Percentiles rank a stretch among this genome's conserved stretches.
phyloP scores from a whole-genome alignment of 2,888 invertebrate genomes.

The Cheilosia impressa region DNA sequence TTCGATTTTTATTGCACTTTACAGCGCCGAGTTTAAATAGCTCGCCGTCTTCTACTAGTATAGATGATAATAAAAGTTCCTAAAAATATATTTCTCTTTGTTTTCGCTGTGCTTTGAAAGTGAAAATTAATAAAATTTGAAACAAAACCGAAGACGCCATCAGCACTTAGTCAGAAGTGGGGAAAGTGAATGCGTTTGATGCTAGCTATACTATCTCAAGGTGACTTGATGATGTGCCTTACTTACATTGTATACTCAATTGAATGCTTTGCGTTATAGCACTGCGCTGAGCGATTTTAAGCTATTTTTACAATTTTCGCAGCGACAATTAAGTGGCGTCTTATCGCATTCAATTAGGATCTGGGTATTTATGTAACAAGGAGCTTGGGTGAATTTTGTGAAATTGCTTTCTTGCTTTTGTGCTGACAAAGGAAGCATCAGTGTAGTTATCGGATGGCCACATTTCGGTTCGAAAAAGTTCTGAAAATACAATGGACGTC shows the following conservation, averaged over 20 bases:
- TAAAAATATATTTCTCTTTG: slow-evolving; percentile 49
- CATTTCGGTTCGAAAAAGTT: too few relatives aligned
- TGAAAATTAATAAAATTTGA: slow-evolving; percentile 40
- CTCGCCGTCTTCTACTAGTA: slow-evolving; percentile 12
- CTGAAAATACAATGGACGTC: too few relatives aligned
- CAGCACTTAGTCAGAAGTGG: slow-evolving; percentile 11
- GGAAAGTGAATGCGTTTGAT: slow-evolving; percentile 46
- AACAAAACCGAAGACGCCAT: slow-evolving; percentile 33
- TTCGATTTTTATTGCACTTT: slow-evolving; percentile 72
- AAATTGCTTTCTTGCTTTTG: too few relatives aligned
- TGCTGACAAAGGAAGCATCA: too few relatives aligned
- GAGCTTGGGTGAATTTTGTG: not conserved
- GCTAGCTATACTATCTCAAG: slow-evolving; percentile 50
- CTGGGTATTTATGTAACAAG: not conserved
- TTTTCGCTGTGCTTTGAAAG: slow-evolving; percentile 21
- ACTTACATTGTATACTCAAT: not conserved
- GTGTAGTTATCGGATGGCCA: too few relatives aligned
- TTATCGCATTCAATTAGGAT: slow-evolving; percentile 5
- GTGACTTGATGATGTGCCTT: slow-evolving; percentile 42
- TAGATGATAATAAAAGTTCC: slow-evolving; percentile 10
- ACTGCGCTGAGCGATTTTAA: not conserved
- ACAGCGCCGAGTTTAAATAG: slow-evolving; percentile 52
- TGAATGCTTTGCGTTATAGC: not conserved
- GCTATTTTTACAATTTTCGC: slow-evolving; percentile 9
- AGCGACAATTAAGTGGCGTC: not conserved